Conservation (phyloP, 2,888 invertebrate species). For the Napeogenes inachia region DNA sequence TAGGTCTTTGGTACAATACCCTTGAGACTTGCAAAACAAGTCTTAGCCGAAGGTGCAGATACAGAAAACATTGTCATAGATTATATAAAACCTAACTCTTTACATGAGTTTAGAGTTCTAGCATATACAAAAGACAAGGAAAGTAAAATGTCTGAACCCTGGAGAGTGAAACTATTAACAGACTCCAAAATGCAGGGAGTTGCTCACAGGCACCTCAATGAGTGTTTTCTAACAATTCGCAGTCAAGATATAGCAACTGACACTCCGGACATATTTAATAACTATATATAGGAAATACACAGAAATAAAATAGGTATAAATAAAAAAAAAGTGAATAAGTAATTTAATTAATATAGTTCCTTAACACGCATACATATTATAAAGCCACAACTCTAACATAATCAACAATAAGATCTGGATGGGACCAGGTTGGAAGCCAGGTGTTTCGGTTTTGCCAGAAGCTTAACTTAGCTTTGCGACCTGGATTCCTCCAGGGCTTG, state of each 20-base stretch:
- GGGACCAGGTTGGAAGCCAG: constrained; percentile 76
- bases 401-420: constrained; percentile 20
- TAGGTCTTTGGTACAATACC: constrained; percentile 10
- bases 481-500: constrained; percentile 79
- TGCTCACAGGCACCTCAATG: constrained; percentile 9
- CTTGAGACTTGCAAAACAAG: not conserved
- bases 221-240: constrained; percentile 11
- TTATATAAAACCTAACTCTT: constrained; percentile 5
- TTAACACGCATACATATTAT: constrained; percentile 3
- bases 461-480: constrained; percentile 61
- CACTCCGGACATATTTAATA: not conserved
- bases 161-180: constrained; percentile 16
- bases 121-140: constrained; percentile 14
- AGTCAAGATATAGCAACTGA: not conserved
- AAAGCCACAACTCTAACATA: constrained; percentile 26
- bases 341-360: not conserved
- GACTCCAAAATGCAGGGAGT: constrained; percentile 1
- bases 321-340: too few relatives aligned
- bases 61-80: constrained; percentile 8
- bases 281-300: not conserved
- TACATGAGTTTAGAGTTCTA: constrained; percentile 18
- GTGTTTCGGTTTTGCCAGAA: constrained; percentile 71
- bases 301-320: too few relatives aligned
- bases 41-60: constrained; percentile 9
- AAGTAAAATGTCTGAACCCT: constrained; percentile 15